Evolutionary conservation across 2,113 vertebrate genomes (phyloP).

Genomic region (Scatophagus argus): DNA sequence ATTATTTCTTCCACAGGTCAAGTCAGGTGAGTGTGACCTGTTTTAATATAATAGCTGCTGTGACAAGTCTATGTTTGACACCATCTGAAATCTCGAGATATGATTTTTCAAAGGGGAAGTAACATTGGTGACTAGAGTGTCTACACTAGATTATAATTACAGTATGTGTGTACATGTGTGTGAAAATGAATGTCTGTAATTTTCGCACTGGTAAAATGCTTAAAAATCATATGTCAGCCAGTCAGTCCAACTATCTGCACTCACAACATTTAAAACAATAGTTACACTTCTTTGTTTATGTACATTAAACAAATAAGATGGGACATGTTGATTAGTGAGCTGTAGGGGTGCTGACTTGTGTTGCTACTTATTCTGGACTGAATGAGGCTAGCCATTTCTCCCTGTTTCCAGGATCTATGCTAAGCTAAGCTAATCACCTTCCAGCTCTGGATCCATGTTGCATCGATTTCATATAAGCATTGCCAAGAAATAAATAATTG

Average conservation of each 20-base stretch:
- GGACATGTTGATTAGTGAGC: neutral
- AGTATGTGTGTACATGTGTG: neutral
- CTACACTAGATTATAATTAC: neutral
- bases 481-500: neutral
- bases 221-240: neutral
- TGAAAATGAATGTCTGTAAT: neutral
- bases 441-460: neutral
- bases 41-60: conserved; percentile 56
- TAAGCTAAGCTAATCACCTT: neutral
- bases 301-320: neutral
- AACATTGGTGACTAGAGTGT: neutral
- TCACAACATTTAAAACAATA: too few species aligned
- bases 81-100: conserved; percentile 51
- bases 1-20: neutral
- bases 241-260: too few species aligned
- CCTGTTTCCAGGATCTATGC: neutral
- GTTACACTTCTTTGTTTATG: neutral
- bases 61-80: conserved; percentile 54
- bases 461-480: neutral
- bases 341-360: neutral
- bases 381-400: neutral
- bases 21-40: conserved; percentile 39
- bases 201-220: neutral
- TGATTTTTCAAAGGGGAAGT: neutral
- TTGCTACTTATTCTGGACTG: neutral